Evolutionary conservation across 2,888 invertebrate genomes (phyloP).

Genomic region (Parnassius orleans): DNA sequence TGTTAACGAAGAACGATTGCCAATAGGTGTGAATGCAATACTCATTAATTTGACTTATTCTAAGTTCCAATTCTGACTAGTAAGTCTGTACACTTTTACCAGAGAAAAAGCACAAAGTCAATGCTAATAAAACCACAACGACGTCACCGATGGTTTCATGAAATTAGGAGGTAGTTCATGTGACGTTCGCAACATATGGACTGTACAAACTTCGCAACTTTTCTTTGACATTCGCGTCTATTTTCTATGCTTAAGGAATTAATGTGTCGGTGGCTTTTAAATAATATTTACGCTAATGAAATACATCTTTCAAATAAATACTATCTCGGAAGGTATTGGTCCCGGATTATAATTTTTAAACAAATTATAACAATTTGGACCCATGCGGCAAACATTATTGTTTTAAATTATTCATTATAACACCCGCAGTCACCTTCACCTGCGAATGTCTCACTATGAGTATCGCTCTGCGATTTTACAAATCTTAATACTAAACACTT

Average conservation of each 20-base stretch:
- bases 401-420: constrained; percentile 63
- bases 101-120: constrained; percentile 45
- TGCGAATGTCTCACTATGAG: constrained; percentile 66
- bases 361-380: constrained; percentile 80
- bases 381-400: constrained; percentile 72
- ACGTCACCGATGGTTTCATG: constrained; percentile 60
- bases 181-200: constrained; percentile 50
- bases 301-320: constrained; percentile 81
- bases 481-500: constrained; percentile 65
- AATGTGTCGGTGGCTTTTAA: constrained; percentile 81
- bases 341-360: constrained; percentile 82
- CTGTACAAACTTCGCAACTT: constrained; percentile 72
- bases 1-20: not conserved
- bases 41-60: constrained; percentile 44
- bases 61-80: constrained; percentile 77
- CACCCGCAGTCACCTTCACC: constrained; percentile 54
- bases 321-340: constrained; percentile 81
- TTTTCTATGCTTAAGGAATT: constrained; percentile 80
- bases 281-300: constrained; percentile 78
- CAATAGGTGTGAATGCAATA: constrained; percentile 35
- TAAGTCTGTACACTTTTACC: constrained; percentile 49
- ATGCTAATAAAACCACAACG: constrained; percentile 44
- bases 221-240: constrained; percentile 71
- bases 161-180: constrained; percentile 77
- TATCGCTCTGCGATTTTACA: constrained; percentile 77